Base-by-base conservation (phyloP, 92 coral and sea anemone genomes). In the Pocillopora meandrina region DNA sequence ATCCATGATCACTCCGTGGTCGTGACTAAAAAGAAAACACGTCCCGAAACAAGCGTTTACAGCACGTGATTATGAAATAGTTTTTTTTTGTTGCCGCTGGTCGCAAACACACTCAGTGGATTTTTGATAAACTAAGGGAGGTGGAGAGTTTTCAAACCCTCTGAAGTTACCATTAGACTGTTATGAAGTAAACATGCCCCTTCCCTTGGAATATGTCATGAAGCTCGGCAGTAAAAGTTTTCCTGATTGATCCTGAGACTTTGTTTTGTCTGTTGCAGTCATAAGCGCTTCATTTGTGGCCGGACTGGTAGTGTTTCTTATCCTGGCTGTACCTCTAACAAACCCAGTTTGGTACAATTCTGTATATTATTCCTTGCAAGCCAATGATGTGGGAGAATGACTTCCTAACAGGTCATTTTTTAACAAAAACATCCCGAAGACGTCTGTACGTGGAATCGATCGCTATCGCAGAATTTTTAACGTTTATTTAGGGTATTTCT, bases 331-430 rank as follows among this genome's bases (percentile, higher is more conserved):
- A 73, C 95, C 98, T 19, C 86, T 96, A 74, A 96, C 98, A 61
- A 89, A 91, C 68, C 98, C 98, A 2, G 55, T 91, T 31, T 89
- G 91, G 89, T 96, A 96, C 68, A 75, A 84, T 60, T 94, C 98
- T 19, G 65, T 96, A 34, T 96, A 94, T 76, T 94, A 90, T 80
- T 6, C 26, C 34, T 1, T 20, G 47, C 26, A 61, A 49, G 55
- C 64, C 10, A 64, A 55, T 42, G 55, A 65, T 35, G 49, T 63
- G 56, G 74, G 7, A 66, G 26, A 36, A 18, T 35, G 19, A 20
- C 74, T 36, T 55, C 56, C 17, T 3, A 36, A 16, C 74, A 42
- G 15, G 23, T 70, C 74, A 70, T 3, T 68, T 68, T 5, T 8
- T 1, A 70, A 55, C 17, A 36, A 36, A 5, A 10, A n/a, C 17